Conservation (phyloP, 2,888 invertebrate species). For the Parnassius apollo region DNA sequence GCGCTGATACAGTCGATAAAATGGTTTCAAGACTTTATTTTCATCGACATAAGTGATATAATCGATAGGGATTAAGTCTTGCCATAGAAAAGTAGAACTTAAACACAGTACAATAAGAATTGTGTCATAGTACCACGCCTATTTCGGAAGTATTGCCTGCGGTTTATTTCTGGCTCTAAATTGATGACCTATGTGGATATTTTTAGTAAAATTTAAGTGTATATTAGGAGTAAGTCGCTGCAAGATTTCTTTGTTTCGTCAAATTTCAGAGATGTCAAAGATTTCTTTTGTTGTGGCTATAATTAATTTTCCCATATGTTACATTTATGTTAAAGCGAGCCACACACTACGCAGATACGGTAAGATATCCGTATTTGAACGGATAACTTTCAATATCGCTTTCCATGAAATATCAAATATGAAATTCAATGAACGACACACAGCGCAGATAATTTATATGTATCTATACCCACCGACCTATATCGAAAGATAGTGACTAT, state of each 20-base stretch:
- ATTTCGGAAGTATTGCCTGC: slow-evolving; percentile 38
- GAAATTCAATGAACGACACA: too few relatives aligned
- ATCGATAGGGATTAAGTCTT: slow-evolving; percentile 10
- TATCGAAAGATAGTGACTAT: too few relatives aligned
- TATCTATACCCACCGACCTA: too few relatives aligned
- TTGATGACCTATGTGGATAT: slow-evolving; percentile 44
- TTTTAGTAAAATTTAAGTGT: slow-evolving; percentile 33
- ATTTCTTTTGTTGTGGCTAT: slow-evolving; percentile 11
- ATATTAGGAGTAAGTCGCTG: slow-evolving; percentile 8
- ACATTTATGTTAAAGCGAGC: too few relatives aligned
- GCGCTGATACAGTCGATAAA: slow-evolving; percentile 10
- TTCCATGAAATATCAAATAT: too few relatives aligned
- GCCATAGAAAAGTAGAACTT: slow-evolving; percentile 11
- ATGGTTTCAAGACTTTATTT: slow-evolving; percentile 11
- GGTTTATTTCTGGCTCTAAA: slow-evolving; percentile 53
- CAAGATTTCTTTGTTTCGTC: slow-evolving; percentile 20
- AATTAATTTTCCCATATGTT: background rate
- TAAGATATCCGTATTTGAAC: too few relatives aligned
- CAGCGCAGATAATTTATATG: too few relatives aligned
- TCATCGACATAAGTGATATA: slow-evolving; percentile 24
- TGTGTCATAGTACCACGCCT: slow-evolving; percentile 48
- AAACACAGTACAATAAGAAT: slow-evolving; percentile 36
- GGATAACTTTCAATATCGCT: too few relatives aligned
- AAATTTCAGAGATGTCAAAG: background rate
- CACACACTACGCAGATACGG: too few relatives aligned